A percentile compares a stretch with the other conserved stretches of the same genome.
Conservation (phyloP, 2,888 invertebrate species). For the Dryobota labecula region DNA sequence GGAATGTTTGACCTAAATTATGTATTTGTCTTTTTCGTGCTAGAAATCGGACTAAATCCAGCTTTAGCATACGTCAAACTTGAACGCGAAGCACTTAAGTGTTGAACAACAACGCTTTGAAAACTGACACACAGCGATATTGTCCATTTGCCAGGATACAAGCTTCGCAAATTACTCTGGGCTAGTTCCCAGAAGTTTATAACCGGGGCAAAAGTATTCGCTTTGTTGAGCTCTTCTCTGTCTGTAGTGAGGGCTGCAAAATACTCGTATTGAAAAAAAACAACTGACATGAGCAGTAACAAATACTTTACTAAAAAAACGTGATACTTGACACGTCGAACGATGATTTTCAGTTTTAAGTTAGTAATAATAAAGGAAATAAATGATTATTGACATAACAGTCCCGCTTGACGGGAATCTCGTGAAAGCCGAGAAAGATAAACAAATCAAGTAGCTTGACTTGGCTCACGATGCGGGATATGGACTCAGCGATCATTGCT, state of each 20-base stretch:
- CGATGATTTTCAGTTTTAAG: no score
- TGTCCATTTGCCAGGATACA: slow-evolving; percentile 31
- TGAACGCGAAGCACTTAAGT: slow-evolving; percentile 33
- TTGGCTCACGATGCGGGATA: no score
- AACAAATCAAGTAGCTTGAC: no score
- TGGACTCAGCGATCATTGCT: no score
- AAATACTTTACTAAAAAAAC: background rate
- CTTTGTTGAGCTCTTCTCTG: background rate
- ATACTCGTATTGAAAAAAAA: background rate
- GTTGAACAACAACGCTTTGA: slow-evolving; percentile 29
- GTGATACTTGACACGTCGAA: background rate
- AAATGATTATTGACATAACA: no score
- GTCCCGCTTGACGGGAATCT: no score
- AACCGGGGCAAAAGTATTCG: slow-evolving; percentile 8
- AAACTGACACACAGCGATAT: slow-evolving; percentile 22
- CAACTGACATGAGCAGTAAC: background rate
- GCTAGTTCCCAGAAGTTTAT: slow-evolving; percentile 22
- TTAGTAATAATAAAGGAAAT: no score
- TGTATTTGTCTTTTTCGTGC: background rate
- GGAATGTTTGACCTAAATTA: background rate
- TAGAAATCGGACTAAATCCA: background rate
- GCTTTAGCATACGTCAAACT: slow-evolving; percentile 16
- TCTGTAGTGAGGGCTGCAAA: background rate
- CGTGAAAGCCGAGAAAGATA: no score
- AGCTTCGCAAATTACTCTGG: slow-evolving; percentile 22